phyloP scores from a whole-genome alignment of 2,888 invertebrate genomes.

The Epinotia demarniana region DNA sequence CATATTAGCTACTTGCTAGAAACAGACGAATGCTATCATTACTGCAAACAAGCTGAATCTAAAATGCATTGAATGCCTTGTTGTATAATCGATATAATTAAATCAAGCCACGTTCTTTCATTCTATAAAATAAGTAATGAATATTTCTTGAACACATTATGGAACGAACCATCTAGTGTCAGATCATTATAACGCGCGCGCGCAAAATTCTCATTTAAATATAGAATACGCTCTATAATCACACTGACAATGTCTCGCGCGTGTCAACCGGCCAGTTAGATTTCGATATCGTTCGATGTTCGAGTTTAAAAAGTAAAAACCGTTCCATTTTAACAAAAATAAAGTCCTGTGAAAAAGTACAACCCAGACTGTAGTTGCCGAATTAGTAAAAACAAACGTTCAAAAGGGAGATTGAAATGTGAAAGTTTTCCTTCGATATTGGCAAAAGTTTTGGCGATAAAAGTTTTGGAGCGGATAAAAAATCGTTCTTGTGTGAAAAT shows the following conservation, averaged over 20 bases:
- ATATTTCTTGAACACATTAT: conserved; percentile 57
- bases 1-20: not conserved
- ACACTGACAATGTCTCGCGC: conserved; percentile 76
- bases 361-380: conserved; percentile 6
- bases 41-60: not conserved
- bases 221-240: conserved; percentile 71
- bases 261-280: conserved; percentile 63
- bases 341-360: conserved; percentile 14
- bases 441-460: conserved; percentile 50
- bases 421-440: conserved; percentile 48
- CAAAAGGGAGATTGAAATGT: conserved; percentile 45
- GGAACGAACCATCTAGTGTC: conserved; percentile 55
- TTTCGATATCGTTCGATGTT: conserved; percentile 56
- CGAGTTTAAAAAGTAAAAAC: conserved; percentile 51
- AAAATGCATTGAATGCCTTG: not conserved
- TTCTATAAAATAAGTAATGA: not conserved
- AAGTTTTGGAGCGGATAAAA: conserved; percentile 48
- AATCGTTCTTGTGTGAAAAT: conserved; percentile 42
- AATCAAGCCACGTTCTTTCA: conserved; percentile 4
- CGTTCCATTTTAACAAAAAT: conserved; percentile 7
- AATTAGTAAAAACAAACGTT: conserved; percentile 27
- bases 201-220: conserved; percentile 69
- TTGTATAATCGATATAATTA: not conserved
- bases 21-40: not conserved
- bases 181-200: conserved; percentile 56